Evolutionary conservation across 2,797 vertebrate genomes (phyloP), one percentile per base, ranked within the genome.

Genomic region (Xerus rutilus): DNA sequence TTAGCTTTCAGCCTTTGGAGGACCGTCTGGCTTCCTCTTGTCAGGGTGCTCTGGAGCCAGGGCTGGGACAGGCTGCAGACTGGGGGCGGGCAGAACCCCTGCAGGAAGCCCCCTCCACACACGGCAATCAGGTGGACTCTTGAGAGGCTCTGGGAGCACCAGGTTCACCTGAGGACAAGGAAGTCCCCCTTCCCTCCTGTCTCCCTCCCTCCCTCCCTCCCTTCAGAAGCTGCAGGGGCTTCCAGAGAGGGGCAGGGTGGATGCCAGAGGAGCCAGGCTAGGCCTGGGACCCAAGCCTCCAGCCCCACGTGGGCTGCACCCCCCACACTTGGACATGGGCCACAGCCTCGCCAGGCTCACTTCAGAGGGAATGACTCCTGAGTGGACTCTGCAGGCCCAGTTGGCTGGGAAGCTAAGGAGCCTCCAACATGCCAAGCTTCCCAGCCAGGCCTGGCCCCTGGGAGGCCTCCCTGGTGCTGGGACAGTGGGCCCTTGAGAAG

Each of bases 401-500:
- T 95, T 96, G 97, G 96, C 94, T 90, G 79, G 12, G 39, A 23
- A 32, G 86, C 67, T 86, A 89, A 91, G 84, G 18, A 76, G 67
- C 88, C 12, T 65, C 86, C n/a, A 35, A 77, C 59, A 89, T 85
- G 97, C 97, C 96, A 94, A 96, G 90, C 85, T 95, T 95, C 93
- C 90, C 92, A 95, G 96, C 91, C 70, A 1, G 90, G 85, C 82
- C 49, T 25, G 92, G 91, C 57, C 94, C 59, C 91, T 0, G 0
- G 89, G 86, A 96, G 93, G 92, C 88, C 96, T 73, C 4, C 18
- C 85, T 79, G 83, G 45, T 94, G 70, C 76, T 64, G 74, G 89
- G 96, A 98, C 95, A 97, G 96, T 97, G 97, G 69, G 96, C 96
- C 91, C 96, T 97, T 97, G 91, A 97, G 93, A 95, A 59, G 84